phyloP scores from a whole-genome alignment of 2,888 invertebrate species.

The Miltochrista miniata region DNA sequence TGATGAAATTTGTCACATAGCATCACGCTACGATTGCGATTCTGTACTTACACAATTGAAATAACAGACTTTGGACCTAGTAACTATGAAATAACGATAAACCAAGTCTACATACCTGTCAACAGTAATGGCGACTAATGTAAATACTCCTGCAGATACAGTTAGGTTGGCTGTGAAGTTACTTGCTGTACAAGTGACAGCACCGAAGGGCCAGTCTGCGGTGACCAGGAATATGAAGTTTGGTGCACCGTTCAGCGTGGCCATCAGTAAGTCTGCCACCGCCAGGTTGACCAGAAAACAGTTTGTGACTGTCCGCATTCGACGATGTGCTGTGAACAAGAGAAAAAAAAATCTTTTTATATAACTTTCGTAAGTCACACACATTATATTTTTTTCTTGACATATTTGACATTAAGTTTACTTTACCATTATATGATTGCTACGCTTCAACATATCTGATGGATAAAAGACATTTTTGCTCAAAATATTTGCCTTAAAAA shows the following conservation, averaged over 20 bases:
- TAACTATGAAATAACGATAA: too few species aligned
- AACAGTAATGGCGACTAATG: constrained; percentile 95
- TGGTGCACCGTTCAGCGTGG: constrained; percentile 93
- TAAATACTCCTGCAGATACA: constrained; percentile 95
- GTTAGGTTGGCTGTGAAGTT: constrained; percentile 96
- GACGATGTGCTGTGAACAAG: constrained; percentile 86
- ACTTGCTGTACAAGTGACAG: constrained; percentile 92
- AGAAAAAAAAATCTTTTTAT: not conserved
- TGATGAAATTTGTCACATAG: too few species aligned
- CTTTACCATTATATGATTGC: too few species aligned
- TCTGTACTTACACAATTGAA: too few species aligned
- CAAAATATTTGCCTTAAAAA: too few species aligned
- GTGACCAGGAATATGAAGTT: constrained; percentile 94
- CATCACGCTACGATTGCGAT: too few species aligned
- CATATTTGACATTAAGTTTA: too few species aligned
- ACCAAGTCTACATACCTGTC: constrained; percentile 87
- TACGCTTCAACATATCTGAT: too few species aligned
- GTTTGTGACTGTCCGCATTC: constrained; percentile 95
- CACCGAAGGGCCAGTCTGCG: constrained; percentile 94
- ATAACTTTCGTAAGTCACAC: too few species aligned
- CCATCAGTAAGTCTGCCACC: constrained; percentile 93
- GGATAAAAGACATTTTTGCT: too few species aligned
- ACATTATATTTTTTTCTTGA: too few species aligned
- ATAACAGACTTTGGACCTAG: too few species aligned
- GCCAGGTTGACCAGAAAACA: constrained; percentile 95